Base-by-base conservation (phyloP, 2,888 invertebrate species). In the Acanthosoma haemorrhoidale region DNA sequence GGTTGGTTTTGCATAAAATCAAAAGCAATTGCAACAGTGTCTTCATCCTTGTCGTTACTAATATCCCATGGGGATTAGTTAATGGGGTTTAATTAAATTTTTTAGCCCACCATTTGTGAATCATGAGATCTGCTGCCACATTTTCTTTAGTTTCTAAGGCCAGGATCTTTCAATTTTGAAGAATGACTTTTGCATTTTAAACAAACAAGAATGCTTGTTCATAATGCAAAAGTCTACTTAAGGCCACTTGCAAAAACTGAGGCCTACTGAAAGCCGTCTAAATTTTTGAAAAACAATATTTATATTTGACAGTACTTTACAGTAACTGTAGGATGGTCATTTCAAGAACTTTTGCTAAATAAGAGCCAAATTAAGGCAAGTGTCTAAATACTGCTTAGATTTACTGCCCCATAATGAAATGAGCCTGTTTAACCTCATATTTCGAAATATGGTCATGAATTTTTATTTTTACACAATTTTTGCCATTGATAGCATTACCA, bases 201-300 rank as follows among this genome's bases (percentile, higher is more conserved):
- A 67, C 74, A 75, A 18, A 73, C 74, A 68, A 75, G 75, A 8
- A 75, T 74, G 70, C 75, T 74, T 25, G 74, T 75, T 61, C 74
- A 68, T 75, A 74, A 73, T 76, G 76, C 15, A 70, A 73, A 76
- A 41, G 76, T 76, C 57, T 75, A 71, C 68, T 74, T 74, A 67
- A 75, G 74, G 70, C 74, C n/a, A n/a, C n/a, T n/a, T n/a, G n/a
- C n/a, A n/a, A n/a, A n/a, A n/a, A n/a, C n/a, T n/a, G n/a, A n/a
- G n/a, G n/a, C n/a, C n/a, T n/a, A n/a, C n/a, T n/a, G n/a, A n/a
- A n/a, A n/a, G n/a, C n/a, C n/a, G n/a, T n/a, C n/a, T n/a, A n/a
- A 75, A 70, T 73, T 70, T 29, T 64, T 67, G 63, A 74, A 77
- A 73, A 76, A 75, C 43, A n/a, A n/a, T n/a, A n/a, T n/a, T 75